These are phyloP conservation scores for Gerris buenoi DNA, from an alignment of 1,140 invertebrate species.

Conservation along the genomic window DNA sequence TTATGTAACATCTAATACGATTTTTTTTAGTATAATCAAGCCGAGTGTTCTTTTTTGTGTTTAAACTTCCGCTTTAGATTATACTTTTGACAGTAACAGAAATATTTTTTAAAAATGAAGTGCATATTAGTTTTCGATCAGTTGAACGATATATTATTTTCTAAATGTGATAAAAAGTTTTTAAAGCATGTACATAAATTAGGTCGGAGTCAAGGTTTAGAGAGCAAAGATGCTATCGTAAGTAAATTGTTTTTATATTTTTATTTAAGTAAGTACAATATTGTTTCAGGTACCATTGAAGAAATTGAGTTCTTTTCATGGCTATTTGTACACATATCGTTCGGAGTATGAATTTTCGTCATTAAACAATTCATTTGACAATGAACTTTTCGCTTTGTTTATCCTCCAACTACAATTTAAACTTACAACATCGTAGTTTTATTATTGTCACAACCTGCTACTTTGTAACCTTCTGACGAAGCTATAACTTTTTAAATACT, in stretches of 20 bases:
- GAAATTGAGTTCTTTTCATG: too few relatives aligned
- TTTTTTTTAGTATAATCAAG: not conserved
- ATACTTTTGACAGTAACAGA: not conserved
- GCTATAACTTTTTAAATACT: too few relatives aligned
- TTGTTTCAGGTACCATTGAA: too few relatives aligned
- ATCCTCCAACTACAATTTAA: too few relatives aligned
- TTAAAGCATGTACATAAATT: slow-evolving; percentile 47
- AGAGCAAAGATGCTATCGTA: slow-evolving; percentile 28
- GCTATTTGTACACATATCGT: too few relatives aligned
- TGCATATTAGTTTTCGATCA: slow-evolving; percentile 60
- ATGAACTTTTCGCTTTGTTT: too few relatives aligned
- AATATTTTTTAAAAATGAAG: slow-evolving; percentile 38
- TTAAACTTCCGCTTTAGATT: not conserved
- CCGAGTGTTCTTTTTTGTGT: not conserved
- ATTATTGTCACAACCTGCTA: too few relatives aligned
- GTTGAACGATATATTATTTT: slow-evolving; percentile 63
- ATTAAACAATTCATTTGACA: too few relatives aligned
- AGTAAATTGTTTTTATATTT: slow-evolving; percentile 2
- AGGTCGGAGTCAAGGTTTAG: slow-evolving; percentile 43
- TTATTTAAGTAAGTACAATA: too few relatives aligned
- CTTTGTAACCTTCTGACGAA: too few relatives aligned
- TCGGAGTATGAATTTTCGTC: too few relatives aligned
- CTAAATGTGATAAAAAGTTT: slow-evolving; percentile 59
- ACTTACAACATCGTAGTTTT: too few relatives aligned
- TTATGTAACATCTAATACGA: not conserved